These are phyloP conservation scores for Tupaia chinensis DNA, from an alignment of 2,113 vertebrate genomes.

Conservation along the genomic window DNA sequence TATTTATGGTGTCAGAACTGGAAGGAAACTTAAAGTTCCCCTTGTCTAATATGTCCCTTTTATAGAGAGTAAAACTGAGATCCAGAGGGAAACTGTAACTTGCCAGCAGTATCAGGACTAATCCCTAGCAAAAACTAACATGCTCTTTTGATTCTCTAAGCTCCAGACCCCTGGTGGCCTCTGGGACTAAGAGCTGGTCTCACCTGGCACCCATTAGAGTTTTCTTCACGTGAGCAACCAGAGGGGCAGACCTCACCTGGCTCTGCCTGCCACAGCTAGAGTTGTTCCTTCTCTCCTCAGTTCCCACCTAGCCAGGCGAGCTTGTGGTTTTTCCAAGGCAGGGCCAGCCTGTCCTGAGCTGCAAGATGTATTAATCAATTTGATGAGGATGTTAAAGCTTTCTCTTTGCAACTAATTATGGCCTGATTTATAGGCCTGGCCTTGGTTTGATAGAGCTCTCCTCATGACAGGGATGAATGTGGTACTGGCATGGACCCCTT, in stretches of 20 bases:
- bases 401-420: conserved; percentile 90
- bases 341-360: conserved; percentile 84
- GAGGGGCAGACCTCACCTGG: neutral
- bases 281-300: conserved; percentile 52
- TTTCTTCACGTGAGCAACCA: neutral
- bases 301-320: conserved; percentile 60
- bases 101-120: neutral
- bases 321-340: conserved; percentile 83
- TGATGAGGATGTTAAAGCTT: conserved; percentile 91
- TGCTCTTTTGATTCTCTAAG: neutral
- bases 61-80: conserved; percentile 48
- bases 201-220: neutral
- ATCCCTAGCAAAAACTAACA: neutral
- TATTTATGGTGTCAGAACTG: neutral
- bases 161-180: neutral
- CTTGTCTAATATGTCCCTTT: neutral
- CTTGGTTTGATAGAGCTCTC: conserved; percentile 86
- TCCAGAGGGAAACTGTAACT: neutral
- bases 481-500: conserved; percentile 82
- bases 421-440: conserved; percentile 89
- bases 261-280: neutral
- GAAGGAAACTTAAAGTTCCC: neutral
- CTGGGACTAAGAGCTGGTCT: neutral
- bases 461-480: conserved; percentile 87
- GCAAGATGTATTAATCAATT: conserved; percentile 89